Percentiles rank a stretch among this genome's conserved stretches.
Conservation (phyloP, 2,888 invertebrate species). For the Fragum fragum region DNA sequence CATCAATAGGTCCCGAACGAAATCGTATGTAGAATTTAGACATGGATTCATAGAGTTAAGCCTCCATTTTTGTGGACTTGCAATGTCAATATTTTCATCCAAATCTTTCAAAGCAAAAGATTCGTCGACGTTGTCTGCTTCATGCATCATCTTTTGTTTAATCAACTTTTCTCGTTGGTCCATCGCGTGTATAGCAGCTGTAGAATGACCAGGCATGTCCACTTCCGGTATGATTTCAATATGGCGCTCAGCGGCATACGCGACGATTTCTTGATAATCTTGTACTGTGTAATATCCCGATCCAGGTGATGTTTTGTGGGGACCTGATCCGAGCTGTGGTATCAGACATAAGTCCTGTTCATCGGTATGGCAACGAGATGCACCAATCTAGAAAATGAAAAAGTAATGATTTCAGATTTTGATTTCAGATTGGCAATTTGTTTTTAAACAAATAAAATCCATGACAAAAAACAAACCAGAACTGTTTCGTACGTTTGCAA, state of each 20-base stretch:
- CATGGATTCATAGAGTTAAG: constrained; percentile 78
- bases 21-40: constrained; percentile 67
- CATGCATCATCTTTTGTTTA: constrained; percentile 25
- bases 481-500: too few relatives aligned
- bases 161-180: constrained; percentile 44
- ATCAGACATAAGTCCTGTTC: constrained; percentile 63
- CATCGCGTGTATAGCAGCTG: constrained; percentile 80
- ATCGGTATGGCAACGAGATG: constrained; percentile 65
- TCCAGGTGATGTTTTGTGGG: constrained; percentile 58
- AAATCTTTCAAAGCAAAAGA: constrained; percentile 58
- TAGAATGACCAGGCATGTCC: constrained; percentile 79
- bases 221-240: constrained; percentile 83
- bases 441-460: too few relatives aligned
- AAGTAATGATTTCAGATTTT: neutral
- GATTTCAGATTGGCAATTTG: too few relatives aligned
- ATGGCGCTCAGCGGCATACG: constrained; percentile 70
- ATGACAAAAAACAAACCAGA: too few relatives aligned
- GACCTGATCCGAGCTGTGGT: constrained; percentile 78
- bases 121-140: constrained; percentile 20
- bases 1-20: constrained; percentile 11
- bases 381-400: constrained; percentile 46
- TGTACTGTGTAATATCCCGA: constrained; percentile 73
- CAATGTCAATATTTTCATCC: constrained; percentile 58
- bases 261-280: constrained; percentile 76
- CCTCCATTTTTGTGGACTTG: constrained; percentile 69